A percentile compares a stretch with the other conserved stretches of the same genome.
Conservation (phyloP, 2,888 invertebrate species). For the Limnephilus marmoratus region DNA sequence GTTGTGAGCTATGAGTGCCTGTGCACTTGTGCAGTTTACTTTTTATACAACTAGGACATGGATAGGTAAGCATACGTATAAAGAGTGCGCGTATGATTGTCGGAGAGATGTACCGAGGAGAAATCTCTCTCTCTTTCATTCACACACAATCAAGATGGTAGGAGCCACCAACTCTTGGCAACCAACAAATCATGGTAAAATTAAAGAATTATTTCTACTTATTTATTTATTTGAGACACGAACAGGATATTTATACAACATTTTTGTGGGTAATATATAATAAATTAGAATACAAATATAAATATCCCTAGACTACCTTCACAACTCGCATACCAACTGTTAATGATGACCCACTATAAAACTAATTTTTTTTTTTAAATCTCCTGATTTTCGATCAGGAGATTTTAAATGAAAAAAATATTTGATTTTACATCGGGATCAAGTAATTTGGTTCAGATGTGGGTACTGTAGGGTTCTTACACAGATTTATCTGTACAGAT, state of each 20-base stretch:
- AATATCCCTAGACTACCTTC: no score
- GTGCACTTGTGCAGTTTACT: slow-evolving; percentile 62
- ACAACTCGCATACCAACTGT: neutral
- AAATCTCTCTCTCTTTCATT: slow-evolving; percentile 13
- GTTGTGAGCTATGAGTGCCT: slow-evolving; percentile 59
- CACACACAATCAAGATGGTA: slow-evolving; percentile 19
- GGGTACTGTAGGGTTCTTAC: no score
- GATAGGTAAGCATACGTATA: slow-evolving; percentile 34
- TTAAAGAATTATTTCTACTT: neutral
- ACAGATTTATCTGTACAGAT: no score
- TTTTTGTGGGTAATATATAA: no score
- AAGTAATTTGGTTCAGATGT: no score
- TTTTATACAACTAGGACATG: slow-evolving; percentile 15
- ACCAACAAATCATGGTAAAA: neutral
- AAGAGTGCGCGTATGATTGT: slow-evolving; percentile 64
- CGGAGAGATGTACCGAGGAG: slow-evolving; percentile 46
- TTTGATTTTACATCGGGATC: no score
- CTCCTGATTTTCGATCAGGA: no score
- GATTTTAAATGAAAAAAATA: no score
- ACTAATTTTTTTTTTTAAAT: no score
- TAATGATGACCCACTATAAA: neutral
- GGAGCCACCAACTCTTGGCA: neutral
- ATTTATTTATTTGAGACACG: no score
- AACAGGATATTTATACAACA: no score
- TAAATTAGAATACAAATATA: no score